phyloP scores from a whole-genome alignment of 2,797 vertebrate species.

The Glossophaga mutica region DNA sequence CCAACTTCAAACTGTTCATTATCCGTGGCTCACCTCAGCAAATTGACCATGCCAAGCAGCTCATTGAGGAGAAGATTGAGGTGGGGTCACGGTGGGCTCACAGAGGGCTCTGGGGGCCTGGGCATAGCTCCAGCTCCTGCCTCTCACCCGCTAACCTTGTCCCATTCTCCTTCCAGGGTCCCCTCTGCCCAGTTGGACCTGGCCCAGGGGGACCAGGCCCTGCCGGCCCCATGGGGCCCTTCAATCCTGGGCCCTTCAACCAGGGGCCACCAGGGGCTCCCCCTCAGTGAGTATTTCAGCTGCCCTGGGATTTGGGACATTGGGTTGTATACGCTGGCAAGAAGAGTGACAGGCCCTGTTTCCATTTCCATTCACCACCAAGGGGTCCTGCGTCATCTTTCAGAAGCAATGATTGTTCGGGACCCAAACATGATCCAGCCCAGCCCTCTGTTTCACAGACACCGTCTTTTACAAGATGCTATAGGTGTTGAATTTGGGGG shows the following conservation, averaged over 20 bases:
- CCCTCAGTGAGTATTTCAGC: slow-evolving; percentile 88
- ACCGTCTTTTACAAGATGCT: background rate
- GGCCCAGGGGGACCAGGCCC: slow-evolving; percentile 86
- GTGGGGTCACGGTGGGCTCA: slow-evolving; percentile 79
- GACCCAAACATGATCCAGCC: rapidly evolving
- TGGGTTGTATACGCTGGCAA: background rate
- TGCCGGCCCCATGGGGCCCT: slow-evolving; percentile 92
- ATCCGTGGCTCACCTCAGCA: slow-evolving; percentile 94
- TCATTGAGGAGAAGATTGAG: slow-evolving; percentile 98
- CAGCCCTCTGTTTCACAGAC: background rate
- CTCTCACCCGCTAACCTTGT: background rate
- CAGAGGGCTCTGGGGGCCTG: too few relatives aligned
- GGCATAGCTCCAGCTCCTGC: rapidly evolving
- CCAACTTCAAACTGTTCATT: slow-evolving; percentile 94
- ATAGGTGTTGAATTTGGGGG: background rate
- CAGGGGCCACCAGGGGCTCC: slow-evolving; percentile 92
- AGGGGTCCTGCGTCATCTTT: background rate
- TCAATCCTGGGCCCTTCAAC: slow-evolving; percentile 94
- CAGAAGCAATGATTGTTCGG: rapidly evolving
- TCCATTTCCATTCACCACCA: too few relatives aligned
- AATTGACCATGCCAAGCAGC: slow-evolving; percentile 97
- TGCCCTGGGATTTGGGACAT: background rate
- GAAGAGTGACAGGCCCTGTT: background rate
- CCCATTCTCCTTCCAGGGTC: slow-evolving; percentile 81
- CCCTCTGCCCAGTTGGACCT: slow-evolving; percentile 90